Conservation (phyloP, 2,888 invertebrate species). For the Eilema depressum region DNA sequence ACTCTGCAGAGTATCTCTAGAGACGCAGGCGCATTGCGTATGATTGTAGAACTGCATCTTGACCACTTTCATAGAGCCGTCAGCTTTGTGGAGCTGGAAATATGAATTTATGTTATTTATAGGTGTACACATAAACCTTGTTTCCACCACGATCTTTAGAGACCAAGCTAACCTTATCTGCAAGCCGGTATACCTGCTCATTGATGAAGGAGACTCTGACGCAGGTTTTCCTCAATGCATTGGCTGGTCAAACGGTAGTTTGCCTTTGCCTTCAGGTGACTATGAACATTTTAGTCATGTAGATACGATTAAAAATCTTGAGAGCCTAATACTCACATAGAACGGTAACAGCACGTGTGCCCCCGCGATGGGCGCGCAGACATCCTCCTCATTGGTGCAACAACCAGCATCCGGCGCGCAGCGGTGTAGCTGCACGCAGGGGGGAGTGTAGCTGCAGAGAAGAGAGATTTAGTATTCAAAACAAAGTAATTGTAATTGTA, state of each 20-base stretch:
- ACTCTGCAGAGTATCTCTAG: constrained; percentile 66
- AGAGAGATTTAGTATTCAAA: not conserved
- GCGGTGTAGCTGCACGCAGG: constrained; percentile 94
- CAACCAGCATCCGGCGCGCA: constrained; percentile 96
- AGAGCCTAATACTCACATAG: constrained; percentile 92
- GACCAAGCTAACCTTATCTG: too few species aligned
- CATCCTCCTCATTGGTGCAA: constrained; percentile 90
- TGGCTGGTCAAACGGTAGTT: too few species aligned
- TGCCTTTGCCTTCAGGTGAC: too few species aligned
- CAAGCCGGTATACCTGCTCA: too few species aligned
- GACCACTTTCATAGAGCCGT: constrained; percentile 65
- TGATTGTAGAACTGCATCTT: constrained; percentile 80
- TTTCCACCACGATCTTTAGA: not conserved
- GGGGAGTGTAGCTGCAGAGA: constrained; percentile 90
- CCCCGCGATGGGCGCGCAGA: constrained; percentile 92
- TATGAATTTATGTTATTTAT: not conserved
- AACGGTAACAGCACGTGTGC: constrained; percentile 91
- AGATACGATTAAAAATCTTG: too few species aligned
- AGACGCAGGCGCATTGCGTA: constrained; percentile 77
- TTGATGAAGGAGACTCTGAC: too few species aligned
- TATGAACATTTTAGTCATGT: too few species aligned
- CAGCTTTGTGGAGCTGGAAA: constrained; percentile 74
- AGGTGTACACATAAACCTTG: too few species aligned
- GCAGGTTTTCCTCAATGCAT: too few species aligned
- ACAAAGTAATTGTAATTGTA: not conserved